These are phyloP conservation scores for Pristionchus entomophagus DNA, from an alignment of 2,888 invertebrate genomes.

Conservation along the genomic window DNA sequence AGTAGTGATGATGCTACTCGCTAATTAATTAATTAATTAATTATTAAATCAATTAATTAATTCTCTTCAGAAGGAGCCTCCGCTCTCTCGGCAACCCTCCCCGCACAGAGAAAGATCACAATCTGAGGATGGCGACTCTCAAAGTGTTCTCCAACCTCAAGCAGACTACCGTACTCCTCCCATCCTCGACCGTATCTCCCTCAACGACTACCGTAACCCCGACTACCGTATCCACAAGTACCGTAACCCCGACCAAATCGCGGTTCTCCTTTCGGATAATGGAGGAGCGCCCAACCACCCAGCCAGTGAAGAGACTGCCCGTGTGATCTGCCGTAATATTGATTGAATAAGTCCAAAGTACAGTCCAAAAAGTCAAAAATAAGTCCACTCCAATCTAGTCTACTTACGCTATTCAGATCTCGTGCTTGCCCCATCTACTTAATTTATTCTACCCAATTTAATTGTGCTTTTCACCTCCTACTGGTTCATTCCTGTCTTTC, in stretches of 20 bases:
- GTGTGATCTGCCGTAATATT: background rate
- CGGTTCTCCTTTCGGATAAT: conserved; percentile 35
- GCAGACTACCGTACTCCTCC: background rate
- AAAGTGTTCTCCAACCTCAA: background rate
- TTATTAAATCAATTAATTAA: too few species aligned
- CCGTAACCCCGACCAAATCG: background rate
- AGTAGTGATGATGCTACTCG: background rate
- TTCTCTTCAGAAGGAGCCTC: conserved; percentile 13
- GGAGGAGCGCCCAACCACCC: background rate
- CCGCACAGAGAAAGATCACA: background rate
- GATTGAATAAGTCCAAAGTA: background rate
- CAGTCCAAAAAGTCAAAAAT: too few species aligned
- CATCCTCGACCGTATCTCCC: background rate
- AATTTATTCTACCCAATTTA: background rate
- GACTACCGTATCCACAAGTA: background rate
- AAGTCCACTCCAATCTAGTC: too few species aligned
- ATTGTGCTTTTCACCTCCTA: background rate
- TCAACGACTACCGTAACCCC: background rate
- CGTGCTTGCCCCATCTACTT: conserved; percentile 21
- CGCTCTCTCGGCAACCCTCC: background rate
- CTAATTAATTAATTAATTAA: too few species aligned
- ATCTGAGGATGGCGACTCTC: background rate
- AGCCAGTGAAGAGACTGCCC: background rate
- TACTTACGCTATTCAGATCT: conserved; percentile 20
- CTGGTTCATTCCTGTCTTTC: background rate